Evolutionary conservation across 2,113 vertebrate species (phyloP).

Genomic region (Thamnaconus septentrionalis): DNA sequence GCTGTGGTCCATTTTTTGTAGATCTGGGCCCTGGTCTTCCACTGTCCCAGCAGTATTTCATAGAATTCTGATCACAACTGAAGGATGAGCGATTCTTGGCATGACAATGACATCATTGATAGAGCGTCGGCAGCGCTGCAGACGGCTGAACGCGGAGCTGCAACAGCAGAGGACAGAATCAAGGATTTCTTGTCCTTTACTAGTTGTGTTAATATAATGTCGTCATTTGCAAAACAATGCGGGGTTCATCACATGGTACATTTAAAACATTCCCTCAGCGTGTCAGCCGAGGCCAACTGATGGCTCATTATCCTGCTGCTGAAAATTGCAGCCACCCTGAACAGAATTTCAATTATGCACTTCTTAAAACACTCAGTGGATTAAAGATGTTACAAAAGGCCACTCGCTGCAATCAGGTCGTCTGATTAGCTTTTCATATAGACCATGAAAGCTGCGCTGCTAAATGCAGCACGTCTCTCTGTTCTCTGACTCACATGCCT

Average conservation of each 20-base stretch:
- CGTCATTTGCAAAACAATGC: constrained; percentile 84
- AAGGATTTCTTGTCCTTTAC: constrained; percentile 78
- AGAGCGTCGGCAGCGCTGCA: constrained; percentile 65
- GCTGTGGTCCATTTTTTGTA: too few species aligned
- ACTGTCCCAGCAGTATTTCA: too few species aligned
- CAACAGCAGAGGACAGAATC: constrained; percentile 77
- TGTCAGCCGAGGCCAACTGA: constrained; percentile 82
- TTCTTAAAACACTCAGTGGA: constrained; percentile 80
- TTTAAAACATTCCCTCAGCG: constrained; percentile 68
- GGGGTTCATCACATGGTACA: constrained; percentile 79
- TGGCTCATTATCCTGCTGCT: constrained; percentile 84
- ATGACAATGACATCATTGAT: constrained; percentile 89
- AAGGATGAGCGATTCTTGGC: constrained; percentile 76
- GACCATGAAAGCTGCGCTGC: constrained; percentile 57
- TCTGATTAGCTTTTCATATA: constrained; percentile 76
- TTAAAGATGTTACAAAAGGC: constrained; percentile 77
- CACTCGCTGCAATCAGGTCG: constrained; percentile 73
- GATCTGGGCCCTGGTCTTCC: too few species aligned
- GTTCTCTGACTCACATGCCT: constrained; percentile 39
- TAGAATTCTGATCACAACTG: too few species aligned
- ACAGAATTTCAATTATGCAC: constrained; percentile 87
- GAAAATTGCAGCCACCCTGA: constrained; percentile 83
- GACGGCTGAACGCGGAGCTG: constrained; percentile 88
- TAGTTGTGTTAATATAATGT: constrained; percentile 80
- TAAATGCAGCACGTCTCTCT: constrained; percentile 42